Percentiles rank a stretch among this genome's conserved stretches.
Evolutionary conservation across 2,888 invertebrate genomes (phyloP).

Genomic region (Eupithecia inturbata): DNA sequence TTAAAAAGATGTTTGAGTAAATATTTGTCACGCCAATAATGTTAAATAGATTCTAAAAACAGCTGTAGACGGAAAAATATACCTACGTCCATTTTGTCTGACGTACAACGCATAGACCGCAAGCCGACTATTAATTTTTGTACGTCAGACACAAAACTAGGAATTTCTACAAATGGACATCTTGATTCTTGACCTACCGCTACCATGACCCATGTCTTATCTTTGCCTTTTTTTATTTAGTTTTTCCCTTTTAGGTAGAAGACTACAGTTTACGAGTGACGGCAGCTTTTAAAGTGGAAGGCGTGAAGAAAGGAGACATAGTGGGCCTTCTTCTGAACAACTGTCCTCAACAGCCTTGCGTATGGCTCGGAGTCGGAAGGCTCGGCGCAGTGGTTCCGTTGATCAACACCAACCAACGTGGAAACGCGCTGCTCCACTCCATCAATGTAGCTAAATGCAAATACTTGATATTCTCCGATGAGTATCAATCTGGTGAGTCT

Average conservation of each 20-base stretch:
- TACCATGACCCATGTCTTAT: background rate
- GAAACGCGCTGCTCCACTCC: constrained; percentile 93
- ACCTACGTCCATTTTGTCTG: background rate
- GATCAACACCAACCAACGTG: constrained; percentile 96
- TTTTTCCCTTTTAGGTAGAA: constrained; percentile 87
- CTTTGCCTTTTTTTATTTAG: background rate
- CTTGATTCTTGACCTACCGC: background rate
- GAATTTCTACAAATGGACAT: background rate
- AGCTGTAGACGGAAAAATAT: background rate
- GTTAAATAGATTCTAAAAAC: constrained; percentile 2
- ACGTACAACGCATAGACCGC: background rate
- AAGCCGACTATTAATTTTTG: background rate
- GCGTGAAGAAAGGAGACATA: constrained; percentile 93
- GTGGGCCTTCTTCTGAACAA: constrained; percentile 96
- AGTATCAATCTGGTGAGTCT: constrained; percentile 85
- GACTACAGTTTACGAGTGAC: constrained; percentile 94
- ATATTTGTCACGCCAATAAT: background rate
- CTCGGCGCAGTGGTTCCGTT: constrained; percentile 93
- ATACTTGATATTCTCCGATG: constrained; percentile 92
- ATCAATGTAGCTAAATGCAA: constrained; percentile 93
- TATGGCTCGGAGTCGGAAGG: constrained; percentile 97
- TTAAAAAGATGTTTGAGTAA: background rate
- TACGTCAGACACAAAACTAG: constrained; percentile 2
- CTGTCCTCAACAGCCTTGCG: constrained; percentile 94
- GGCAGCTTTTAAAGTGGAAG: constrained; percentile 90